phyloP scores from a whole-genome alignment of 2,888 invertebrate genomes.

The Drosophila aldrichi region DNA sequence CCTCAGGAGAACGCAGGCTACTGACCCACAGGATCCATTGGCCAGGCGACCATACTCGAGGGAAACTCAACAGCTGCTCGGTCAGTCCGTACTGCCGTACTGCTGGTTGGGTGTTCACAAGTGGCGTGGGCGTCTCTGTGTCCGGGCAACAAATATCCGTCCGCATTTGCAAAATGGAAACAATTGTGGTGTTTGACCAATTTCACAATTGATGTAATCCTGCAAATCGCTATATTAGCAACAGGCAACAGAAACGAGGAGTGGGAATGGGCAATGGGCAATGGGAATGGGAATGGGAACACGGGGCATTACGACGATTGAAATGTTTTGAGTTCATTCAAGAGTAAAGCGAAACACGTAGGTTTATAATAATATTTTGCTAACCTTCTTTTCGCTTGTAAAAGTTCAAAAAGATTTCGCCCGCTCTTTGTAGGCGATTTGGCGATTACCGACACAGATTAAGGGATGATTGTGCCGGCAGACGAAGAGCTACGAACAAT shows the following conservation, averaged over 20 bases:
- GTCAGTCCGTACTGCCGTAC: background rate
- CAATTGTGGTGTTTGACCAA: slow-evolving; percentile 84
- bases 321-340: slow-evolving; percentile 83
- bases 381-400: slow-evolving; percentile 81
- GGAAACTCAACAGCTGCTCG: slow-evolving; percentile 76
- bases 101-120: slow-evolving; percentile 5
- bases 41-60: slow-evolving; percentile 50
- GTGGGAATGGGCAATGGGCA: background rate
- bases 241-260: slow-evolving; percentile 30
- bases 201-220: slow-evolving; percentile 83
- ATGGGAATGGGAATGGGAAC: slow-evolving; percentile 10
- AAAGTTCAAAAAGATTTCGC: slow-evolving; percentile 84
- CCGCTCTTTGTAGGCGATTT: slow-evolving; percentile 78
- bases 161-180: slow-evolving; percentile 82
- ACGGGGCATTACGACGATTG: slow-evolving; percentile 67
- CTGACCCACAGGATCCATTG: slow-evolving; percentile 41
- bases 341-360: slow-evolving; percentile 80
- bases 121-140: slow-evolving; percentile 53
- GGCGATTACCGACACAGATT: slow-evolving; percentile 84
- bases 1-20: slow-evolving; percentile 4
- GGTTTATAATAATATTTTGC: slow-evolving; percentile 82
- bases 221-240: slow-evolving; percentile 77
- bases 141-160: slow-evolving; percentile 82
- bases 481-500: slow-evolving; percentile 41
- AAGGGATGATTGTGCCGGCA: slow-evolving; percentile 80